Conservation (phyloP, 2,888 invertebrate species). For the Rosalia funebris region DNA sequence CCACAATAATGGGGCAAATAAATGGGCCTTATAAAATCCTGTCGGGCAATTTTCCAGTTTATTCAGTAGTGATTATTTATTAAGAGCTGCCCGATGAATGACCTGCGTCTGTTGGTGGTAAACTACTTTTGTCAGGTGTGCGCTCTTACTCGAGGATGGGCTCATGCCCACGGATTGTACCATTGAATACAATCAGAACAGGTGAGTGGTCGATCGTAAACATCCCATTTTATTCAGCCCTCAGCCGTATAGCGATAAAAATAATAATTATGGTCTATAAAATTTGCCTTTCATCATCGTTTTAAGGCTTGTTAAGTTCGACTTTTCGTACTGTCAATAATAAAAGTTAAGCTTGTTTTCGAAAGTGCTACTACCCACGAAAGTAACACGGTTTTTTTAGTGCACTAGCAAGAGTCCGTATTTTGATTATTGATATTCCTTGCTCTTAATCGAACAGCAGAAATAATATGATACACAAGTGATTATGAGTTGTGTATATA, state of each 20-base stretch:
- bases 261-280: slow-evolving; percentile 55
- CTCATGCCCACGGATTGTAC: slow-evolving; percentile 46
- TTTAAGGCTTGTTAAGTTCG: slow-evolving; percentile 46
- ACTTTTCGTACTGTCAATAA: slow-evolving; percentile 36
- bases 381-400: not conserved
- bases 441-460: too few relatives aligned
- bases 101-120: slow-evolving; percentile 49
- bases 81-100: slow-evolving; percentile 45
- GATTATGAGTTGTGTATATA: too few relatives aligned
- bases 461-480: too few relatives aligned
- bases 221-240: slow-evolving; percentile 52
- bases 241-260: slow-evolving; percentile 53
- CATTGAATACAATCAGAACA: slow-evolving; percentile 47
- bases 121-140: slow-evolving; percentile 51
- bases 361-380: not conserved
- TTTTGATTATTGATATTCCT: too few relatives aligned
- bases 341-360: slow-evolving; percentile 22
- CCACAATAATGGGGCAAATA: slow-evolving; percentile 31
- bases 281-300: slow-evolving; percentile 53
- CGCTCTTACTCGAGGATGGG: slow-evolving; percentile 18
- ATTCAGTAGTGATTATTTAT: slow-evolving; percentile 52
- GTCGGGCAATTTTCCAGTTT: slow-evolving; percentile 47
- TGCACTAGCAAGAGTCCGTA: too few relatives aligned
- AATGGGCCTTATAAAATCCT: slow-evolving; percentile 48
- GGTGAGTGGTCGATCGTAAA: slow-evolving; percentile 53